A percentile compares a stretch with the other conserved stretches of the same genome.
Evolutionary conservation across 2,888 invertebrate species (phyloP).

Genomic region (Sarcophaga rosellei): DNA sequence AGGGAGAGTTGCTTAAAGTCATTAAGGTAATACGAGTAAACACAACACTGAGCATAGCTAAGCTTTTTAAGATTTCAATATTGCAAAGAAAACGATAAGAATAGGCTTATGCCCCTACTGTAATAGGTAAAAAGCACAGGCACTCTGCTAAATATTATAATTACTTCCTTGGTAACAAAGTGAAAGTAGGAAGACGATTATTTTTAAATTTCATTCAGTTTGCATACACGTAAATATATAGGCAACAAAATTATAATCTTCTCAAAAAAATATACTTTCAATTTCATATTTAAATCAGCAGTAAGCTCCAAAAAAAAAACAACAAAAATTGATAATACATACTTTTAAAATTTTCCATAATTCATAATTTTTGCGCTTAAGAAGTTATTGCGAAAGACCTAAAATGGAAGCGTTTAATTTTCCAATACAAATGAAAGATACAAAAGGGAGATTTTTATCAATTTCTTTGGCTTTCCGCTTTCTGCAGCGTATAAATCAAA

Average conservation of each 20-base stretch:
- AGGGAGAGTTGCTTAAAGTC: constrained; percentile 49
- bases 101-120: constrained; percentile 12
- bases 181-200: background rate
- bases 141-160: background rate
- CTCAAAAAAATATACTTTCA: background rate
- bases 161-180: background rate
- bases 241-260: no score
- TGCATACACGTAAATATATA: background rate
- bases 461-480: constrained; percentile 20
- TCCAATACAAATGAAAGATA: constrained; percentile 6
- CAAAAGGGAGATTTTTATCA: background rate
- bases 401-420: background rate
- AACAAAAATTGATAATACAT: background rate
- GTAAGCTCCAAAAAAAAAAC: no score
- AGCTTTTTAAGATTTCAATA: constrained; percentile 52
- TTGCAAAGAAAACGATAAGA: constrained; percentile 50
- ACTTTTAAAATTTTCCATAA: constrained; percentile 11
- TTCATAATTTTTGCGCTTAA: background rate
- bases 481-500: constrained; percentile 51
- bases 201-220: background rate
- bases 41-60: constrained; percentile 33
- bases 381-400: background rate
- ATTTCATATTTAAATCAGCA: background rate
- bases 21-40: constrained; percentile 46
- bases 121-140: constrained; percentile 19